Evolutionary conservation across 2,797 vertebrate species (phyloP).

Genomic region (Alectoris magna): DNA sequence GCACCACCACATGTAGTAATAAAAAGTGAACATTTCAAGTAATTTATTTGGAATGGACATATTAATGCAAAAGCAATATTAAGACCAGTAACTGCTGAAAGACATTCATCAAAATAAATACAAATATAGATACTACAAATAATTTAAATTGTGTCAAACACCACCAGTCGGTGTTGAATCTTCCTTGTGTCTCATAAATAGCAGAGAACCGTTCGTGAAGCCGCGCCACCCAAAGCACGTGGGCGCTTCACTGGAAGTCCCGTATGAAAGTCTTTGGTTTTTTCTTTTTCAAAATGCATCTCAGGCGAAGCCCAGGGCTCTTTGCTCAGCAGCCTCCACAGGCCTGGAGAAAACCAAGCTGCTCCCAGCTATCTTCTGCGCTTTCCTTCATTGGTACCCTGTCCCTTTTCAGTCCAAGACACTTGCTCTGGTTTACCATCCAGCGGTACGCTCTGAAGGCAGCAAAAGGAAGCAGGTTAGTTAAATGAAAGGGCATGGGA

Average conservation of each 20-base stretch:
- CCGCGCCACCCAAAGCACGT: slow-evolving; percentile 35
- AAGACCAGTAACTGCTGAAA: slow-evolving; percentile 72
- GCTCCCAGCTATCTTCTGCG: slow-evolving; percentile 64
- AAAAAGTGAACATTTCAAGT: slow-evolving; percentile 73
- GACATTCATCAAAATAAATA: slow-evolving; percentile 81
- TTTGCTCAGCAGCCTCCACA: slow-evolving; percentile 69
- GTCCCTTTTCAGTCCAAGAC: slow-evolving; percentile 74
- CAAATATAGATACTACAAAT: slow-evolving; percentile 80
- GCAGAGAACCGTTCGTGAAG: slow-evolving; percentile 54
- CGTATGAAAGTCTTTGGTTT: slow-evolving; percentile 60
- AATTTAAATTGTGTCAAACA: slow-evolving; percentile 77
- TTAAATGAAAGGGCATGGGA: background rate
- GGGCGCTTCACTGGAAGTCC: slow-evolving; percentile 38
- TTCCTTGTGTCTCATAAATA: slow-evolving; percentile 73
- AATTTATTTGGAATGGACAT: slow-evolving; percentile 81
- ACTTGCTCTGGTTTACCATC: slow-evolving; percentile 59
- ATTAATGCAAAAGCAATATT: slow-evolving; percentile 79
- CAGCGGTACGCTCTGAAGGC: slow-evolving; percentile 46
- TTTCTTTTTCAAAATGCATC: slow-evolving; percentile 49
- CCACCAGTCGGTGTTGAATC: slow-evolving; percentile 63
- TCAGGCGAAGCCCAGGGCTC: slow-evolving; percentile 59
- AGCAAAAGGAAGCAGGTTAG: slow-evolving; percentile 25
- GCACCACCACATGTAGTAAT: slow-evolving; percentile 41
- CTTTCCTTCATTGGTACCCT: slow-evolving; percentile 71
- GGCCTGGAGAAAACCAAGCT: slow-evolving; percentile 70